Base-by-base conservation (phyloP, 1,140 invertebrate genomes). In the Bombus haemorrhoidalis region DNA sequence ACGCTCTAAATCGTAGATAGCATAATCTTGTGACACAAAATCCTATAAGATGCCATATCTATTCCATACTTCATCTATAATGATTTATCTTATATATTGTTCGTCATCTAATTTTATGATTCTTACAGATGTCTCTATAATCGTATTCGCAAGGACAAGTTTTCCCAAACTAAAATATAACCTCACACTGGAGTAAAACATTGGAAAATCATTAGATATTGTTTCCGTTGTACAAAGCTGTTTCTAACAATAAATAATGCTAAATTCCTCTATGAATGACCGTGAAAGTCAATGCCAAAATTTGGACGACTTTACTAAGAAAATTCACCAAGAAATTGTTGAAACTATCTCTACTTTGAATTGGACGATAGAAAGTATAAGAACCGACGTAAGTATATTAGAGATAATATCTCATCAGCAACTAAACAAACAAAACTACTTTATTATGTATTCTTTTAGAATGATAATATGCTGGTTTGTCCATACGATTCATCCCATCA, bases 401-500 rank as follows among this genome's bases (percentile, higher is more conserved):
- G 28, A 28, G 18, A 39, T 25, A 0, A 39, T 22, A 47, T 41
- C 9, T 15, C 47, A 37, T n/a, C 28, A 32, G 43, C 43, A 8
- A 53, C 18, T 39, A 6, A n/a, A 39, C 25, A n/a, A 64, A 71
- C 18, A 34, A 53, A 39, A 57, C 10, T 32, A 80, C 9, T 71
- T 66, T 43, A 72, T 18, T 53, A 57, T 88, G 57, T 66, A 32
- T 81, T 73, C 83, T 39, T 86, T 10, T 76, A 94, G 92, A 59
- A 85, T 25, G 79, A 90, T 53, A 86, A 87, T n/a, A 86, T 81
- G 39, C 62, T 95, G 2, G 87, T 83, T 22, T 96, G 96, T 86
- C 95, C 95, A 0, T 93, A 96, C 64, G 91, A 96, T 91, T 66
- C 91, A 10, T 93, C 93, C 2, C 96, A 96, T 90, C 91, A 90